Percentiles rank a stretch among this genome's conserved stretches.
Conservation (phyloP, 1,140 invertebrate genomes). For the Drosophila quadrilineata region DNA sequence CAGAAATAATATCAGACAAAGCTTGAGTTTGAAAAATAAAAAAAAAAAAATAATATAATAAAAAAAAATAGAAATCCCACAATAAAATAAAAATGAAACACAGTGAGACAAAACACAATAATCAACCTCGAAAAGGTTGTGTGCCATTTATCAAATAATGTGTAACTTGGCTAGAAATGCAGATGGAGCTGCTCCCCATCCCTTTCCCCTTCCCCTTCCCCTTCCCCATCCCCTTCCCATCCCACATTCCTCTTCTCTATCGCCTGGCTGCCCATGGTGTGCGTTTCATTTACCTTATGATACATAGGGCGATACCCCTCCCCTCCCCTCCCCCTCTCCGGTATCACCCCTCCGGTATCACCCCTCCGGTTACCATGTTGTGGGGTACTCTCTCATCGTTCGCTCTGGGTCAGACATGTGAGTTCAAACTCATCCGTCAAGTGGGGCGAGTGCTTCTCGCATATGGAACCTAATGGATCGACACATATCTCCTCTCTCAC, state of each 20-base stretch:
- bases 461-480: conserved; percentile 73
- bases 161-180: conserved; percentile 61
- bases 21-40: conserved; percentile 12
- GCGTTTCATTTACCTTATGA: conserved; percentile 66
- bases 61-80: conserved; percentile 65
- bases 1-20: conserved; percentile 36
- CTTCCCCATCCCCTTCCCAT: too few relatives aligned
- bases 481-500: conserved; percentile 46
- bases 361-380: conserved; percentile 11
- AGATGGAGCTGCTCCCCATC: conserved; percentile 27
- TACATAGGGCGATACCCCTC: conserved; percentile 47
- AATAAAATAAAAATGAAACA: conserved; percentile 31
- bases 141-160: conserved; percentile 80
- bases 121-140: conserved; percentile 79
- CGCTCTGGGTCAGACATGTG: conserved; percentile 73
- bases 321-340: not conserved
- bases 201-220: too few relatives aligned
- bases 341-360: conserved; percentile 15
- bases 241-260: too few relatives aligned
- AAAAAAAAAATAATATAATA: conserved; percentile 13
- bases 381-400: conserved; percentile 4
- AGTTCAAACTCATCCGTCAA: conserved; percentile 81
- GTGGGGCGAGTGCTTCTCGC: conserved; percentile 68
- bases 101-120: conserved; percentile 74
- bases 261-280: conserved; percentile 50